phyloP scores from a whole-genome alignment of 2,113 vertebrate genomes.

The Oncorhynchus nerka region DNA sequence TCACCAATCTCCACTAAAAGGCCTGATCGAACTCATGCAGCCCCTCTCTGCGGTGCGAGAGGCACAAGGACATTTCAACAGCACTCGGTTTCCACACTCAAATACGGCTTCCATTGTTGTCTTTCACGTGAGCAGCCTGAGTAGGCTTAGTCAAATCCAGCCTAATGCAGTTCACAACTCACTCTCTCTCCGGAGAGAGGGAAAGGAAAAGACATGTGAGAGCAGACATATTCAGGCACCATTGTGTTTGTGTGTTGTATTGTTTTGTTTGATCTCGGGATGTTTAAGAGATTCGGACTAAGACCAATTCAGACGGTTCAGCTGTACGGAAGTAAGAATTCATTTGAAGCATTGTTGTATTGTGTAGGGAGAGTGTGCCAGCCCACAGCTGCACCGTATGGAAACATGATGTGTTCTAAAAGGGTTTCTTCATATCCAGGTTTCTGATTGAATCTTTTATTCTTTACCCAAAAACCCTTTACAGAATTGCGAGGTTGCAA shows the following conservation, averaged over 20 bases:
- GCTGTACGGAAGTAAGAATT: background rate
- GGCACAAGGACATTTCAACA: background rate
- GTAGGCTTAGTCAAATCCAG: background rate
- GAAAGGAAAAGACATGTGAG: background rate
- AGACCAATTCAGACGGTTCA: background rate
- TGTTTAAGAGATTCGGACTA: background rate
- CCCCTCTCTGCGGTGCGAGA: background rate
- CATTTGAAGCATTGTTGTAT: background rate
- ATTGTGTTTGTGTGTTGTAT: background rate
- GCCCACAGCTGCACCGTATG: conserved; percentile 3
- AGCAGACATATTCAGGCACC: background rate
- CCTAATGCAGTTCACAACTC: no score
- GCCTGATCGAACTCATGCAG: background rate
- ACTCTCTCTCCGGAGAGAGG: background rate
- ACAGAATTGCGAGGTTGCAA: no score
- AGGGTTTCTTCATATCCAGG: no score
- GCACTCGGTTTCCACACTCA: background rate
- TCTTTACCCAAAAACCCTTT: no score
- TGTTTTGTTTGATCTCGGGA: background rate
- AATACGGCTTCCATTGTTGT: background rate
- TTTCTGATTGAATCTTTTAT: no score
- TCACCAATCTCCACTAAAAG: conserved; percentile 35
- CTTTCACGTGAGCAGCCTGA: background rate
- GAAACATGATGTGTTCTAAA: background rate
- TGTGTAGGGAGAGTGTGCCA: conserved; percentile 6